phyloP scores from a whole-genome alignment of 2,888 invertebrate genomes.

The Drosophila kuntzei region DNA sequence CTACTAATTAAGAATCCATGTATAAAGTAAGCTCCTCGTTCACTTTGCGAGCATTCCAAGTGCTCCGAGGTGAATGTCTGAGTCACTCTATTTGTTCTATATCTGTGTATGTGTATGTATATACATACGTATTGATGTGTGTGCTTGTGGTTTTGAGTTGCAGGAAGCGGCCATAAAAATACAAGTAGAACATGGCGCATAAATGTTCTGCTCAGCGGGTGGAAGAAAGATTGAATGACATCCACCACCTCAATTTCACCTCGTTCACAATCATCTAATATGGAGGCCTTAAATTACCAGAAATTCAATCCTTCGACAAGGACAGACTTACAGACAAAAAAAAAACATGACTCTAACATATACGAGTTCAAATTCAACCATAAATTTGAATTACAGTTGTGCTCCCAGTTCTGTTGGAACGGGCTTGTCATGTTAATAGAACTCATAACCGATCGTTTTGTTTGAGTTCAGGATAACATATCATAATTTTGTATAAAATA shows the following conservation, averaged over 20 bases:
- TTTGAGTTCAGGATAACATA: background rate
- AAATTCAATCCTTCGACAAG: constrained; percentile 39
- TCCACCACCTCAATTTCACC: constrained; percentile 47
- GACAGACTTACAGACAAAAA: background rate
- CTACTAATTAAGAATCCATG: constrained; percentile 84
- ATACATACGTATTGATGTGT: constrained; percentile 19
- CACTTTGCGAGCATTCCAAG: constrained; percentile 28
- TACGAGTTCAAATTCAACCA: background rate
- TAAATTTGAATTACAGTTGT: constrained; percentile 13
- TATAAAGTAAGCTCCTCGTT: constrained; percentile 77
- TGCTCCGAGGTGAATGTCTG: constrained; percentile 38
- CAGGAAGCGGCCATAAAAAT: constrained; percentile 75
- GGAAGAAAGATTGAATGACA: constrained; percentile 62
- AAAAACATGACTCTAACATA: background rate
- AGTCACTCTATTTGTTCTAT: constrained; percentile 18
- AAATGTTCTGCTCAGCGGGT: constrained; percentile 66
- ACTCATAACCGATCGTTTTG: background rate
- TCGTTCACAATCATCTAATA: constrained; percentile 34
- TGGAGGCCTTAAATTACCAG: constrained; percentile 38
- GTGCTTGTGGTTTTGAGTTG: constrained; percentile 64
- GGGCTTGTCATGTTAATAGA: background rate
- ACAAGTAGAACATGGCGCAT: constrained; percentile 81
- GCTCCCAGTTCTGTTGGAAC: background rate
- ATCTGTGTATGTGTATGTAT: constrained; percentile 8
- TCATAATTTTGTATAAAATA: too few species aligned